These are phyloP conservation scores for Calypte anna DNA, from an alignment of 2,113 vertebrate species.

Conservation along the genomic window DNA sequence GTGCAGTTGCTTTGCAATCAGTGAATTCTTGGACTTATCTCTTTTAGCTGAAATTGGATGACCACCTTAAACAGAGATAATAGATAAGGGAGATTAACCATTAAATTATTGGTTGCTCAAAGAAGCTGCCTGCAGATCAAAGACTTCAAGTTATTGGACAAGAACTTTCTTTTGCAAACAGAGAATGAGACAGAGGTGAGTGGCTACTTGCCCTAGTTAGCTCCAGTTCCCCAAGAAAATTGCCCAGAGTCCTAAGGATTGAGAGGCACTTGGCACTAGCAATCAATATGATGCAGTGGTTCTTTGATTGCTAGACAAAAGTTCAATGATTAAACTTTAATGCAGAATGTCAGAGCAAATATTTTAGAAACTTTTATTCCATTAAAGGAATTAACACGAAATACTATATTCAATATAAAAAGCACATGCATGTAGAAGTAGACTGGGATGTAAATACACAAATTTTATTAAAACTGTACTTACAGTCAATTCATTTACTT, in stretches of 20 bases:
- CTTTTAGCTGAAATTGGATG: not conserved
- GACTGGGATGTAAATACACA: not conserved
- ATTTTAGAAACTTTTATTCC: not conserved
- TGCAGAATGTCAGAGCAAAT: constrained; percentile 1
- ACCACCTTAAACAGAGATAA: not conserved
- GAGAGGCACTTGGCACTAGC: constrained; percentile 18
- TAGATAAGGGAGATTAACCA: not conserved
- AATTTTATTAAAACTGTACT: not conserved
- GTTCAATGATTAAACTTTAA: constrained; percentile 1
- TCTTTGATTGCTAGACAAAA: constrained; percentile 40
- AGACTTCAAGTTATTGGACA: not conserved
- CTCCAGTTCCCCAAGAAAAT: constrained; percentile 10
- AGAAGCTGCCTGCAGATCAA: not conserved
- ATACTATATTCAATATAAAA: not conserved
- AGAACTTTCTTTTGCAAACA: not conserved
- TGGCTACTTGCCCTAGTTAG: not conserved
- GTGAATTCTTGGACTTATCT: not conserved
- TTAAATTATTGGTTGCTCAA: not conserved
- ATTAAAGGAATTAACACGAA: not conserved
- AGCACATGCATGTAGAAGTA: not conserved
- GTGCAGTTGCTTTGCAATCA: not conserved
- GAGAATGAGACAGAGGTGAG: not conserved
- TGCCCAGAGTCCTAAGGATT: not conserved
- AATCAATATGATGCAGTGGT: constrained; percentile 18
- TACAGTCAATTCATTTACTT: not conserved